Percentiles rank a stretch among this genome's conserved stretches.
Conservation (phyloP, 37 sponge, comb jelly and placozoan species). For the Cliona cf. orientalis region DNA sequence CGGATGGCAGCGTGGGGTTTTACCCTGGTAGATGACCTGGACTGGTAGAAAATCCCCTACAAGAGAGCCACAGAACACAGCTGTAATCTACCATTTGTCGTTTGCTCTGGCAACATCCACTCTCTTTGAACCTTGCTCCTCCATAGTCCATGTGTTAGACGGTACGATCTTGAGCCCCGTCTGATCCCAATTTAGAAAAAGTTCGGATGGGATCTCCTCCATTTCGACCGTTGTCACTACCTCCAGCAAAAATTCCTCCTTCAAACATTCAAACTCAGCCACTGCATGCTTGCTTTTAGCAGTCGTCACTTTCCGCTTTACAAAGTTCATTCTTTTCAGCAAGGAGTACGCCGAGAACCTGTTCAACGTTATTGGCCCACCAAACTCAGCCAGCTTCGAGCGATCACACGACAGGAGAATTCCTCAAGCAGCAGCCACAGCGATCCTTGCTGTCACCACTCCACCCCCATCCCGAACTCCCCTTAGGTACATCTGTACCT, state of each 20-base stretch:
- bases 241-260: constrained; percentile 35
- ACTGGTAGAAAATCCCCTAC: constrained; percentile 54
- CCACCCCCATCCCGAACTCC: too few relatives aligned
- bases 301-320: constrained; percentile 40
- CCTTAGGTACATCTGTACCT: too few relatives aligned
- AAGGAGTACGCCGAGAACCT: constrained; percentile 52
- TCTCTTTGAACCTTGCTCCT: constrained; percentile 24
- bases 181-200: constrained; percentile 72
- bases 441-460: too few relatives aligned
- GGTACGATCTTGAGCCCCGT: constrained; percentile 63
- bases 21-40: constrained; percentile 65
- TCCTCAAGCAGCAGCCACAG: too few relatives aligned
- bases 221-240: constrained; percentile 31
- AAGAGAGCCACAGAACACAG: constrained; percentile 50
- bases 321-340: constrained; percentile 47
- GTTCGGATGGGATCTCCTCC: constrained; percentile 58
- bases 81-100: constrained; percentile 60
- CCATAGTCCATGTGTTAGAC: constrained; percentile 62
- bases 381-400: too few relatives aligned
- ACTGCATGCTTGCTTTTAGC: constrained; percentile 32
- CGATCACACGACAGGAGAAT: too few relatives aligned
- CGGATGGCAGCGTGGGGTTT: constrained; percentile 45
- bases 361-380: too few relatives aligned
- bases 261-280: constrained; percentile 24
- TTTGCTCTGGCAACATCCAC: constrained; percentile 49